Evolutionary conservation across 1,140 invertebrate species (phyloP).

Genomic region (Macrobrachium rosenbergii): DNA sequence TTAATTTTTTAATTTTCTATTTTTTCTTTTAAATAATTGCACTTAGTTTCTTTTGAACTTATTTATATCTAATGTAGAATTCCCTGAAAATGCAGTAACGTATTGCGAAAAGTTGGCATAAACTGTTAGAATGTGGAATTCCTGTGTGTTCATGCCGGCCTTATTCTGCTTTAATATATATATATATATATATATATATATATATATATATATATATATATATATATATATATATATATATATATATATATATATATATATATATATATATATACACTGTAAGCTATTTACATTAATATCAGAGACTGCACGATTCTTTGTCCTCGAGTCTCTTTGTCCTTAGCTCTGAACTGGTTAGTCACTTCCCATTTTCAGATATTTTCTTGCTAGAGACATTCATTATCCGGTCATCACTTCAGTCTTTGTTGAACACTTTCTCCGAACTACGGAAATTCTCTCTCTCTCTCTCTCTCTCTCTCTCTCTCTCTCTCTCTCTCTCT

Average conservation of each 20-base stretch:
- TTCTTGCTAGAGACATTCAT: neutral
- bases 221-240: slow-evolving; percentile 27
- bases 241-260: slow-evolving; percentile 31
- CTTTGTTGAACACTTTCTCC: neutral
- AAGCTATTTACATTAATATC: neutral
- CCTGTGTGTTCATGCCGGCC: neutral
- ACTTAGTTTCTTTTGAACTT: too few species aligned
- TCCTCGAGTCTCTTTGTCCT: neutral
- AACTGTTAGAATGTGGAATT: too few species aligned
- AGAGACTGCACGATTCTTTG: too few species aligned
- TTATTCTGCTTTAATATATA: neutral
- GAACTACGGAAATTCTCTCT: neutral
- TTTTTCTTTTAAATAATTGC: too few species aligned
- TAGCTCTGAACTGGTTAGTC: neutral
- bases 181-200: neutral
- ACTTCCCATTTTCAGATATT: neutral
- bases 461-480: slow-evolving; percentile 32
- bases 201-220: neutral
- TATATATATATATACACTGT: slow-evolving; percentile 21
- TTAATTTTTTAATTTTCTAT: too few species aligned
- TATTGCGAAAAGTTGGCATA: too few species aligned
- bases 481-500: slow-evolving; percentile 32
- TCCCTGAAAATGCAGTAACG: too few species aligned
- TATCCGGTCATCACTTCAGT: neutral
- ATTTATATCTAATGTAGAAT: too few species aligned